These are phyloP conservation scores for Heliconius eleuchia DNA, from an alignment of 1,140 invertebrate genomes.

Conservation along the genomic window DNA sequence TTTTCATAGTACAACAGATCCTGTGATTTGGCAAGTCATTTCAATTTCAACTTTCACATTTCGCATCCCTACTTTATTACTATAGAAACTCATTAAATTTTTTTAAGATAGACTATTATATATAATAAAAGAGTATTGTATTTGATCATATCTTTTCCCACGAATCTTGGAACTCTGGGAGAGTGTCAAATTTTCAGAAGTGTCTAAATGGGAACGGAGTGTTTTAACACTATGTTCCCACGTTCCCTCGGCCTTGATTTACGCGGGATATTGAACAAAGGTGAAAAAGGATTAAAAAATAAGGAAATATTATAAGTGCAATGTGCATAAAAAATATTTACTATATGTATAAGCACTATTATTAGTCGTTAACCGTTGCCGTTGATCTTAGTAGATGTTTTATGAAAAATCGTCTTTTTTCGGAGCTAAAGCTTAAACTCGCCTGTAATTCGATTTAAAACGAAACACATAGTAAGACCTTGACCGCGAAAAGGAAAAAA, in stretches of 20 bases:
- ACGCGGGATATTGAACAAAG: no score
- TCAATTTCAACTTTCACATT: slow-evolving; percentile 52
- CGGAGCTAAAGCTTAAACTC: background rate
- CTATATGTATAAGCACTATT: no score
- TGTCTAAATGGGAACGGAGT: no score
- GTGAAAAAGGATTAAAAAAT: background rate
- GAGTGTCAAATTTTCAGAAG: no score
- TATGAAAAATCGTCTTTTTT: background rate
- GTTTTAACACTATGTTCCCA: no score
- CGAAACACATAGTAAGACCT: slow-evolving; percentile 24
- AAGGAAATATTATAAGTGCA: background rate
- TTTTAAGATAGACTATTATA: background rate
- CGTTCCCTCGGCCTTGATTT: no score
- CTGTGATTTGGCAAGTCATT: slow-evolving; percentile 26
- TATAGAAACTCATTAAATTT: slow-evolving; percentile 40
- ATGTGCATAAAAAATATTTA: no score
- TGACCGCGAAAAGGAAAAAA: slow-evolving; percentile 45
- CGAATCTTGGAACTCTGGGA: no score
- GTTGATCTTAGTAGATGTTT: no score
- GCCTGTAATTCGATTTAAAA: background rate
- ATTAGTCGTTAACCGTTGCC: no score
- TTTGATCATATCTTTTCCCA: no score
- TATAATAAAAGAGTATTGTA: no score
- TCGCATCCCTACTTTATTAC: slow-evolving; percentile 48
- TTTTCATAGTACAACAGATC: background rate